Conservation (phyloP, 2,888 invertebrate genomes). For the Andrena marginata region DNA sequence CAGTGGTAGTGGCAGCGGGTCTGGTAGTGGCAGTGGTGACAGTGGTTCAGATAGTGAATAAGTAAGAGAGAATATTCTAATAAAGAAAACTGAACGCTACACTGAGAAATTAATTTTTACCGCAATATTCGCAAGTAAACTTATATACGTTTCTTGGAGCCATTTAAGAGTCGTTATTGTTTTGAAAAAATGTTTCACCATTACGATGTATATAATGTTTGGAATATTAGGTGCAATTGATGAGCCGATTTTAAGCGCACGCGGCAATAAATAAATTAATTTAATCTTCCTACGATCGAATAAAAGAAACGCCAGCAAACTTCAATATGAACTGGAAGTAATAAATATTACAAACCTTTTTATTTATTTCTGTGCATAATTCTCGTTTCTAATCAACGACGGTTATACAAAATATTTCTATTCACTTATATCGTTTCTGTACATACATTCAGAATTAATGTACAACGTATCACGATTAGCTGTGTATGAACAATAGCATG, state of each 20-base stretch:
- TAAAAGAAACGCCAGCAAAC: too few relatives aligned
- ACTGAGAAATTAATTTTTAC: not conserved
- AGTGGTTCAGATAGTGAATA: conserved; percentile 81
- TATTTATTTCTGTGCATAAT: conserved; percentile 6
- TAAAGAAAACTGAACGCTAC: not conserved
- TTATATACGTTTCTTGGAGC: conserved; percentile 2
- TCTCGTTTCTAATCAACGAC: conserved; percentile 9
- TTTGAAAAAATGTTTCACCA: conserved; percentile 10
- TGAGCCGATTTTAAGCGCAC: not conserved
- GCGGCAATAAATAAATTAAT: too few relatives aligned
- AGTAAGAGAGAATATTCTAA: conserved; percentile 31
- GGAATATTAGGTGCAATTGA: not conserved
- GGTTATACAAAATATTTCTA: conserved; percentile 36
- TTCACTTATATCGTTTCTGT: not conserved
- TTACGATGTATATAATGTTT: conserved; percentile 38
- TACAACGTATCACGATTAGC: conserved; percentile 20
- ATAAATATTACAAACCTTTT: conserved; percentile 12
- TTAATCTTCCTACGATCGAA: too few relatives aligned
- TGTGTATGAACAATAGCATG: conserved; percentile 5
- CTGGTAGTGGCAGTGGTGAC: conserved; percentile 80
- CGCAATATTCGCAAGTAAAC: conserved; percentile 10
- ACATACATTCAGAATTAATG: conserved; percentile 12
- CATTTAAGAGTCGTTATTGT: conserved; percentile 1
- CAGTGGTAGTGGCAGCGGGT: conserved; percentile 81
- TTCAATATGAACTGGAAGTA: not conserved